A percentile compares a stretch with the other conserved stretches of the same genome.
These are phyloP conservation scores for Aphelocoma coerulescens DNA, from an alignment of 2,113 vertebrate genomes.

Conservation along the genomic window DNA sequence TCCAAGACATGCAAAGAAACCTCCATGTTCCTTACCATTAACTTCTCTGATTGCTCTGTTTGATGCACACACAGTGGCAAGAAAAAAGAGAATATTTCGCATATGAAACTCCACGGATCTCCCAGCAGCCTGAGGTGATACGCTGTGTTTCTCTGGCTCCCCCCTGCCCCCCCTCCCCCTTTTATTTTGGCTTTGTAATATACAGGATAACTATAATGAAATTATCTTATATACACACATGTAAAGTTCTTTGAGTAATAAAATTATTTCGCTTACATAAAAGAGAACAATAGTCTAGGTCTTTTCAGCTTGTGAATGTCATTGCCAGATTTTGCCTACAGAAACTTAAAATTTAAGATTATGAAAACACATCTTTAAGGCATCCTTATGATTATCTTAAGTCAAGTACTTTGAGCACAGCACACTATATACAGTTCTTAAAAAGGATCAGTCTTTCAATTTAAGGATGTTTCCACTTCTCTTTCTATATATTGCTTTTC, in stretches of 20 bases:
- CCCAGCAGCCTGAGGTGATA: neutral
- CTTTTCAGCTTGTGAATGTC: neutral
- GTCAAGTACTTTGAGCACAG: neutral
- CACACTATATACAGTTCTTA: neutral
- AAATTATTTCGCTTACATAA: neutral
- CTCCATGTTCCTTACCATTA: neutral
- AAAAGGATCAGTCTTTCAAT: neutral
- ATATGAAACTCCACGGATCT: neutral
- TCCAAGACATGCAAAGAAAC: neutral
- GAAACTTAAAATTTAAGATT: neutral
- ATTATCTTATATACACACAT: neutral
- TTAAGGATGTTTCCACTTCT: neutral
- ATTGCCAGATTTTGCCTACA: neutral
- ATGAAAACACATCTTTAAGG: neutral
- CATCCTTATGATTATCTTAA: neutral
- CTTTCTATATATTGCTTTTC: neutral
- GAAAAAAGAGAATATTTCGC: neutral
- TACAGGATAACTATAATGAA: neutral
- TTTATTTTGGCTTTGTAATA: neutral
- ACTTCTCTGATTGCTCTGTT: neutral
- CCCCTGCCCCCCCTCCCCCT: fast-evolving
- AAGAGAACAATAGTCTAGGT: neutral
- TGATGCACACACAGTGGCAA: neutral
- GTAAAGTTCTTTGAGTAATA: neutral
- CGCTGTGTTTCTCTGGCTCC: neutral